Percentiles rank a stretch among this genome's conserved stretches.
These are phyloP conservation scores for Drosophila buzzatii DNA, from an alignment of 2,888 invertebrate genomes.

Conservation along the genomic window DNA sequence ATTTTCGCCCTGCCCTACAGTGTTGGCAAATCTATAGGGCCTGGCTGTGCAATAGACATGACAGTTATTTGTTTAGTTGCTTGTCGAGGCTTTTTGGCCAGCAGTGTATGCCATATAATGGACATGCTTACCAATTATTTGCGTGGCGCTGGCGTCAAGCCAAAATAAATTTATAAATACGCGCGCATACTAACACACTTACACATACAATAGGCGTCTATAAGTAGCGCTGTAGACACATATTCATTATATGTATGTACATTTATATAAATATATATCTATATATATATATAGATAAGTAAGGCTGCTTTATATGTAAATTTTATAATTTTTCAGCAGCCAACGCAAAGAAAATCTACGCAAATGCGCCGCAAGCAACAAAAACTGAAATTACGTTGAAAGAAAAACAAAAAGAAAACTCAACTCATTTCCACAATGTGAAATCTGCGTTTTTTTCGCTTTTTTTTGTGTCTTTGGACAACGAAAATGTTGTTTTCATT, in stretches of 20 bases:
- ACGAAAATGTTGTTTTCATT: slow-evolving; percentile 62
- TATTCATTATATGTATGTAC: slow-evolving; percentile 33
- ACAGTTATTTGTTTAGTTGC: slow-evolving; percentile 63
- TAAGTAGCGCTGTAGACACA: slow-evolving; percentile 69
- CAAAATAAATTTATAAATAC: slow-evolving; percentile 73
- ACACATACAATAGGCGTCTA: slow-evolving; percentile 28
- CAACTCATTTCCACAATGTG: slow-evolving; percentile 60
- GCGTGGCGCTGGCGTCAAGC: slow-evolving; percentile 71
- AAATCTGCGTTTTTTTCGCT: slow-evolving; percentile 7
- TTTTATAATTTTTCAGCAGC: slow-evolving; percentile 74
- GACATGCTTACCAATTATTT: slow-evolving; percentile 75
- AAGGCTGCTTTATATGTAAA: slow-evolving; percentile 60
- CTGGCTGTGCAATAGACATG: slow-evolving; percentile 32
- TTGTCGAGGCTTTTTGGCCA: slow-evolving; percentile 34
- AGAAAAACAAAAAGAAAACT: slow-evolving; percentile 48
- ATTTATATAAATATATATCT: slow-evolving; percentile 6
- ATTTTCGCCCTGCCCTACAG: slow-evolving; percentile 23
- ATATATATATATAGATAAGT: slow-evolving; percentile 41
- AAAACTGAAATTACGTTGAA: slow-evolving; percentile 39
- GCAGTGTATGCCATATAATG: slow-evolving; percentile 58
- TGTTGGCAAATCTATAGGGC: slow-evolving; percentile 26
- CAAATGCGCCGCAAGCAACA: slow-evolving; percentile 71
- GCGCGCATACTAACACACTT: slow-evolving; percentile 35
- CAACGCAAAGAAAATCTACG: slow-evolving; percentile 60
- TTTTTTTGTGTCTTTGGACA: slow-evolving; percentile 42